Evolutionary conservation across 2,888 invertebrate genomes (phyloP), one percentile per base, ranked within the genome.

Genomic region (Crossocerus cetratus): DNA sequence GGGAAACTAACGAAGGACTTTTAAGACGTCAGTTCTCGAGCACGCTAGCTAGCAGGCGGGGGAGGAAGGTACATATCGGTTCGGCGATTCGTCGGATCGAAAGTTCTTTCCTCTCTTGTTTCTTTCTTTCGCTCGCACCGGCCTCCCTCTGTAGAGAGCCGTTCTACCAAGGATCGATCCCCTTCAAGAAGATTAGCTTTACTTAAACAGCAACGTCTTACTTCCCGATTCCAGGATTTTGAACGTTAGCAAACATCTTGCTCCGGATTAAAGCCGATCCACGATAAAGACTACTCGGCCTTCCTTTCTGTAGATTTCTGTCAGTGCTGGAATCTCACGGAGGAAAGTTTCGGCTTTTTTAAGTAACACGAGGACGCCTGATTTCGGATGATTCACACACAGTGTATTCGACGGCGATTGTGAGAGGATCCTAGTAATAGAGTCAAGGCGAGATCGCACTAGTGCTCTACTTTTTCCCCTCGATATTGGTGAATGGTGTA

Each of bases 1-100:
- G 75, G 74, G 77, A 78, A 82, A 83, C 83, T 85, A 85, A 85
- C 84, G 83, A 86, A 85, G 84, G 82, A 86, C 83, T 81, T 79
- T 84, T 83, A 81, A 84, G 78, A 79, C 79, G 80, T 78, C 78
- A 74, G 78, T 71, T 77, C 78, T 74, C 80, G 74, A 76, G 80
- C 74, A 67, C 74, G 76, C 67, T 75, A 74, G 72, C 75, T 69
- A 61, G n/a, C 55, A 62, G 71, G 58, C 64, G 67, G 71, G 71
- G 68, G 69, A 69, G 67, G 69, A 77, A 73, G 32, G 32, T 32
- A 32, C 32, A 32, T 32, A 32, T 32, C 77, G 65, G 62, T 69
- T 63, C 62, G 69, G 59, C 75, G 78, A 78, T 78, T 83, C 74
- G 59, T 55, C 66, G 59, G 71, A 78, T 76, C 74, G 81, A 69